These are phyloP conservation scores for Rhagoletis zephyria DNA, from an alignment of 1,140 invertebrate species.

Conservation along the genomic window DNA sequence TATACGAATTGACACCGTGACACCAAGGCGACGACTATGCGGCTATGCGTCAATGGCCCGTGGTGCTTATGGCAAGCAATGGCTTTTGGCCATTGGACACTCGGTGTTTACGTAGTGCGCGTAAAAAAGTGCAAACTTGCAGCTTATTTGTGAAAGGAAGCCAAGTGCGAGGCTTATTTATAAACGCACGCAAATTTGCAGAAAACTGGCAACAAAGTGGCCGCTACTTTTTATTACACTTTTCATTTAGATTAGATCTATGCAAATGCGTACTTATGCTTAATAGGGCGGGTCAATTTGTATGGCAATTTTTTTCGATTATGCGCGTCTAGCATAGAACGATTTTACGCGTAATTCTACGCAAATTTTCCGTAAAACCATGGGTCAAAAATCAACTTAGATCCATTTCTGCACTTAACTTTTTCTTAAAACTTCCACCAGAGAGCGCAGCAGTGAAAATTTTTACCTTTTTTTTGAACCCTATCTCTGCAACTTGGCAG, in stretches of 20 bases:
- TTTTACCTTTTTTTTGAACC: no score
- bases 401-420: no score
- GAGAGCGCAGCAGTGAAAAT: no score
- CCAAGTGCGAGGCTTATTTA: not conserved
- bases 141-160: constrained; percentile 12
- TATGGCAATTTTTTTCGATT: no score
- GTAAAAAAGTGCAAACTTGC: not conserved
- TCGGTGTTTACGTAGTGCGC: not conserved
- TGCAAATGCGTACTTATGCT: not conserved
- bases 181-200: not conserved
- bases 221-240: not conserved
- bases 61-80: not conserved
- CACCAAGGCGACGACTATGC: not conserved
- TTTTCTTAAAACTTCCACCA: no score
- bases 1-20: constrained; percentile 28
- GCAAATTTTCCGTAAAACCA: not conserved
- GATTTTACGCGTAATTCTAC: not conserved
- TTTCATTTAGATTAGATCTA: not conserved
- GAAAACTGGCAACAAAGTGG: not conserved
- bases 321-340: not conserved
- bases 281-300: not conserved
- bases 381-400: no score
- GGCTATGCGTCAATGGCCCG: not conserved
- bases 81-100: not conserved
- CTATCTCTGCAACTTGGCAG: no score